phyloP scores from a whole-genome alignment of 2,797 vertebrate genomes.

The Peromyscus eremicus region DNA sequence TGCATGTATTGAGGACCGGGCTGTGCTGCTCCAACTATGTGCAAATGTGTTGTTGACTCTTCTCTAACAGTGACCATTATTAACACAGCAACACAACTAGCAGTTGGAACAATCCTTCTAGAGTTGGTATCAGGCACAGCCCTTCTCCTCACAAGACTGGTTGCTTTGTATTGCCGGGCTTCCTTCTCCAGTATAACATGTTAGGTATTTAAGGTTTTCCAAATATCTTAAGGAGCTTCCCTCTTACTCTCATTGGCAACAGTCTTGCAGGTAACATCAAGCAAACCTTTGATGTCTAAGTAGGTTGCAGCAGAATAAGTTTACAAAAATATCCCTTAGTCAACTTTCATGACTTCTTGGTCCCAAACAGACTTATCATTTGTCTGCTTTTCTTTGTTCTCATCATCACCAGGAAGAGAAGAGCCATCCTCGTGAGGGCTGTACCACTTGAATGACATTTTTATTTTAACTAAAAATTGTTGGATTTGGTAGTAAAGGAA shows the following conservation, averaged over 20 bases:
- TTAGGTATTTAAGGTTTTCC: neutral
- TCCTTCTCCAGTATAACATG: neutral
- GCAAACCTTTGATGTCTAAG: neutral
- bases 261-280: neutral
- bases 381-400: neutral
- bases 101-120: constrained; percentile 93
- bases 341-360: neutral
- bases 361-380: too few relatives aligned
- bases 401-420: neutral
- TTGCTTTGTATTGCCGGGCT: neutral
- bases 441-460: neutral
- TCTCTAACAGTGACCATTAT: constrained; percentile 94
- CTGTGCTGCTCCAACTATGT: constrained; percentile 91
- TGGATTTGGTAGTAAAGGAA: neutral
- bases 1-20: constrained; percentile 91
- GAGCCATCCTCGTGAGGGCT: neutral
- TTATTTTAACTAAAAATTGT: neutral
- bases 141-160: neutral
- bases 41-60: constrained; percentile 88
- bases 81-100: constrained; percentile 98
- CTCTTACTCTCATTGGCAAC: neutral
- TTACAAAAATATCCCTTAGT: neutral
- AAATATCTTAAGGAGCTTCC: too few relatives aligned
- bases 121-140: constrained; percentile 90
- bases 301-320: neutral